Conservation (phyloP, 2,888 invertebrate genomes). For the Notodonta dromedarius region DNA sequence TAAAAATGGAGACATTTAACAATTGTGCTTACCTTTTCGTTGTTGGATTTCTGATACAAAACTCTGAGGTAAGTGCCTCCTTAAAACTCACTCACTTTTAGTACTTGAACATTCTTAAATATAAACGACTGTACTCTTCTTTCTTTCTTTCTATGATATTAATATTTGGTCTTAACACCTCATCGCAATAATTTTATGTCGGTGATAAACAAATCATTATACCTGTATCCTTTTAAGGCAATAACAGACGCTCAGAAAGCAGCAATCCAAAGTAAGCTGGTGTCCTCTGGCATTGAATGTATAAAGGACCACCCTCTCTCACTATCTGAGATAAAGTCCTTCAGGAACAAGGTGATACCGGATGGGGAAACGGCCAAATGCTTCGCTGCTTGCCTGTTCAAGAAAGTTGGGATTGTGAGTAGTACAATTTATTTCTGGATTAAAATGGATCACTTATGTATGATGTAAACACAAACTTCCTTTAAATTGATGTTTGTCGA, state of each 20-base stretch:
- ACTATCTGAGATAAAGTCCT: conserved; percentile 49
- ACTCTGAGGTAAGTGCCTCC: conserved; percentile 32
- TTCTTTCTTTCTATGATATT: no score
- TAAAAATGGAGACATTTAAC: background rate
- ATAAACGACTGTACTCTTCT: no score
- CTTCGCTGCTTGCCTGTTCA: conserved; percentile 59
- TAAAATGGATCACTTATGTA: no score
- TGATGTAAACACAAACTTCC: no score
- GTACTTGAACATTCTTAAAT: no score
- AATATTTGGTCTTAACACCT: no score
- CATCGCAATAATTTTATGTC: no score
- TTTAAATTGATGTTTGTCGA: no score
- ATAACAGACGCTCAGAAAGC: conserved; percentile 49
- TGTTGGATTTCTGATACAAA: conserved; percentile 23
- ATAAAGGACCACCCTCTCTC: conserved; percentile 54
- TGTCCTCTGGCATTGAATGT: conserved; percentile 53
- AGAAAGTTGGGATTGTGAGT: conserved; percentile 62
- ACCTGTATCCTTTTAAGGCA: conserved; percentile 35
- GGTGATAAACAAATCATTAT: no score
- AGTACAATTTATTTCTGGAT: background rate
- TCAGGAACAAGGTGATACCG: conserved; percentile 57
- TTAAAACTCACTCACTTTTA: conserved; percentile 5
- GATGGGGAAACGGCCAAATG: conserved; percentile 55
- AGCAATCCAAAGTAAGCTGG: conserved; percentile 49
- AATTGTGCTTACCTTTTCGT: conserved; percentile 15